A percentile compares a stretch with the other conserved stretches of the same genome.
Evolutionary conservation across 1,140 invertebrate species (phyloP).

Genomic region (Thaumetopoea pityocampa): DNA sequence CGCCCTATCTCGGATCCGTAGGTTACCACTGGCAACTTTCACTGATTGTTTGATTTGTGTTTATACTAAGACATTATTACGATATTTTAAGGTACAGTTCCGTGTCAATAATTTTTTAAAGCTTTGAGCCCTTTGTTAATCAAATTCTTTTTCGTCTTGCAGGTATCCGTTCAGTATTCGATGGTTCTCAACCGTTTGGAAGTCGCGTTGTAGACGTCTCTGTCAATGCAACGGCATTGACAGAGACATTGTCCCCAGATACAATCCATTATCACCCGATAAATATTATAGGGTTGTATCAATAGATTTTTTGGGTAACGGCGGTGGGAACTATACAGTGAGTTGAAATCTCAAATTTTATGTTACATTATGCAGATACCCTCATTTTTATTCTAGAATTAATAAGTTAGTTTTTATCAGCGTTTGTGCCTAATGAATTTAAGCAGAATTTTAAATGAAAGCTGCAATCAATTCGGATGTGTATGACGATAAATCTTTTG

Average conservation of each 20-base stretch:
- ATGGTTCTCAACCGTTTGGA: slow-evolving; percentile 70
- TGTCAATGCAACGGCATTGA: slow-evolving; percentile 78
- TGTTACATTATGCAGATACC: too few relatives aligned
- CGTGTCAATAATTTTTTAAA: background rate
- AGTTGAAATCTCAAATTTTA: too few relatives aligned
- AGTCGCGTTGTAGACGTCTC: slow-evolving; percentile 77
- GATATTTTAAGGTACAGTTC: background rate
- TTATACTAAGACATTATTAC: too few relatives aligned
- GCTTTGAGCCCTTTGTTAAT: background rate
- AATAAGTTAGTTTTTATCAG: too few relatives aligned
- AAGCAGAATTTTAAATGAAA: too few relatives aligned
- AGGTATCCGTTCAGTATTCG: slow-evolving; percentile 19
- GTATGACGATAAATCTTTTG: too few relatives aligned
- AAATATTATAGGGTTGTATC: slow-evolving; percentile 79
- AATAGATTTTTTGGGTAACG: slow-evolving; percentile 78
- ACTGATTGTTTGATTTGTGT: too few relatives aligned
- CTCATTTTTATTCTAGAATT: too few relatives aligned
- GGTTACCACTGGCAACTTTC: too few relatives aligned
- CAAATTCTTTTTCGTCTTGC: slow-evolving; percentile 6
- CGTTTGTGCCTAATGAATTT: too few relatives aligned
- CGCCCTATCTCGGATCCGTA: too few relatives aligned
- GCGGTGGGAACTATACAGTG: slow-evolving; percentile 80
- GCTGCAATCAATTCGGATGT: too few relatives aligned
- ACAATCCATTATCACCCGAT: slow-evolving; percentile 70
- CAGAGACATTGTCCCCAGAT: slow-evolving; percentile 81